These are phyloP conservation scores for Pantala flavescens DNA, from an alignment of 1,140 invertebrate genomes.

Conservation along the genomic window DNA sequence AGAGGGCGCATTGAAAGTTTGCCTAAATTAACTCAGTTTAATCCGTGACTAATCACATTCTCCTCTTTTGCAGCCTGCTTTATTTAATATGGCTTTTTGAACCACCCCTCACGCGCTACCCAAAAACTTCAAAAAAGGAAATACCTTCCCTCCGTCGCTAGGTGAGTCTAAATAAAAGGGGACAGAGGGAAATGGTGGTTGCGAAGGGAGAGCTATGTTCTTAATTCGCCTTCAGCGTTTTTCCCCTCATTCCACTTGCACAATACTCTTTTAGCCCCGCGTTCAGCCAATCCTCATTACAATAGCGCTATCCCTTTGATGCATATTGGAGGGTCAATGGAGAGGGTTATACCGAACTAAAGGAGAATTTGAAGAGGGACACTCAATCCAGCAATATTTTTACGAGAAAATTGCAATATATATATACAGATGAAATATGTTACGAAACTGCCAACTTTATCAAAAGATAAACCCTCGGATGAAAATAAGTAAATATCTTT, in stretches of 20 bases:
- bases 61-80: background rate
- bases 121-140: too few relatives aligned
- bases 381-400: too few relatives aligned
- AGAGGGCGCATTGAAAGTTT: background rate
- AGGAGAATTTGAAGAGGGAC: too few relatives aligned
- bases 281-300: background rate
- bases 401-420: too few relatives aligned
- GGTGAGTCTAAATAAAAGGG: background rate
- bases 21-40: background rate
- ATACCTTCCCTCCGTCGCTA: background rate
- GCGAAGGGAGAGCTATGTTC: background rate
- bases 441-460: too few relatives aligned
- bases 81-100: background rate
- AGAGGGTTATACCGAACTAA: too few relatives aligned
- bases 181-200: background rate
- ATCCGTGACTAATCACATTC: slow-evolving; percentile 5
- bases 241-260: background rate
- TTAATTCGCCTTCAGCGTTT: background rate
- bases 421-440: too few relatives aligned
- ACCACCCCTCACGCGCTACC: background rate
- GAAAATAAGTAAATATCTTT: too few relatives aligned
- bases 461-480: too few relatives aligned
- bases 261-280: background rate
- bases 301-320: background rate
- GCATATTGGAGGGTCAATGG: background rate